Conservation (phyloP, 2,797 vertebrate species). For the Chelidonichthys spinosus region DNA sequence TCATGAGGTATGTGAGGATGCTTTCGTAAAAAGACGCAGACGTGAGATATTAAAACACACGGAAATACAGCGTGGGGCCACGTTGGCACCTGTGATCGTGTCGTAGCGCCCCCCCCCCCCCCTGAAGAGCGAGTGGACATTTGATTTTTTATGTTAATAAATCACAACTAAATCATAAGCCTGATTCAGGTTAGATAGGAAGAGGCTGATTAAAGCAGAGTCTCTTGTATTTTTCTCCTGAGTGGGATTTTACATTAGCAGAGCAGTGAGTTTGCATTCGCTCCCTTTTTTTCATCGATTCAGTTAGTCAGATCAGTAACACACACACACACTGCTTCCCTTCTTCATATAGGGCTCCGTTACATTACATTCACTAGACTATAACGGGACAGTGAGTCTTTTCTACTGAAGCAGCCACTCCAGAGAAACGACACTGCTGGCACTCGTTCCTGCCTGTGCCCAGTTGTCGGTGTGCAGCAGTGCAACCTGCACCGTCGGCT, state of each 20-base stretch:
- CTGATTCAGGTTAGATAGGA: constrained; percentile 69
- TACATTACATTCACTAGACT: constrained; percentile 68
- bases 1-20: constrained; percentile 74
- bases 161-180: constrained; percentile 56
- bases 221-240: constrained; percentile 66
- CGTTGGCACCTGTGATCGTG: constrained; percentile 69
- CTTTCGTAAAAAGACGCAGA: constrained; percentile 57
- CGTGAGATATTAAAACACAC: constrained; percentile 61
- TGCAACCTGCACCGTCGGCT: constrained; percentile 39
- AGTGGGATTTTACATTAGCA: constrained; percentile 68
- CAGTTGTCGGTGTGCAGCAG: constrained; percentile 37
- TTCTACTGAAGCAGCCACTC: constrained; percentile 42
- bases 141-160: constrained; percentile 25
- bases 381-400: constrained; percentile 44
- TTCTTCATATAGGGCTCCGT: constrained; percentile 59
- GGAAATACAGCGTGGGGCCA: constrained; percentile 25
- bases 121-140: constrained; percentile 41
- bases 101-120: constrained; percentile 2
- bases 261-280: constrained; percentile 56
- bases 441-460: constrained; percentile 21
- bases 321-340: constrained; percentile 62
- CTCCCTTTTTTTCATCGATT: constrained; percentile 68
- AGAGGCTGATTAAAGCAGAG: constrained; percentile 53
- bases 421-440: constrained; percentile 36
- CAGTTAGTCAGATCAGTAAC: constrained; percentile 62